These are phyloP conservation scores for Ptychochromis oligacanthus DNA, from an alignment of 2,113 vertebrate species.

Conservation along the genomic window DNA sequence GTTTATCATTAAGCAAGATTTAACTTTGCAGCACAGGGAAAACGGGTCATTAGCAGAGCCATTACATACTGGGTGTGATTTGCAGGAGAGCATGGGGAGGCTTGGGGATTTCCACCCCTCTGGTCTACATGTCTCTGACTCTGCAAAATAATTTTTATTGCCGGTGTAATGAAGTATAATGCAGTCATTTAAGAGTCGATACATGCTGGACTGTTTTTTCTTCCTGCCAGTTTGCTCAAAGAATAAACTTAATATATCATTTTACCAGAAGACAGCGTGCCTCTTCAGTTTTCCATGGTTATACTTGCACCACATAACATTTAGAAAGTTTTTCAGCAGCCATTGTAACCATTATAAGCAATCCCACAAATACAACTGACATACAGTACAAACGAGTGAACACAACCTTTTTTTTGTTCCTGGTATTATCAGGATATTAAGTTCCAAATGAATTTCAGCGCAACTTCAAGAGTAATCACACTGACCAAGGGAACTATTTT, in stretches of 20 bases:
- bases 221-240: not conserved
- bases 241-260: not conserved
- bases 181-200: not conserved
- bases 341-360: not conserved
- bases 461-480: not conserved
- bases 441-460: not conserved
- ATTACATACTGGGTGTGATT: not conserved
- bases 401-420: not conserved
- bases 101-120: not conserved
- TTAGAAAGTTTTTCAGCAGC: not conserved
- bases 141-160: not conserved
- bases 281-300: not conserved
- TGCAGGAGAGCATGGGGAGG: not conserved
- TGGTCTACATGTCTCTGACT: no score
- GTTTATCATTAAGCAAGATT: not conserved
- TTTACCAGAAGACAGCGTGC: not conserved
- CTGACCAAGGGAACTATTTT: not conserved
- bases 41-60: constrained; percentile 6
- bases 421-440: not conserved
- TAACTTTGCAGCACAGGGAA: not conserved
- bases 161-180: not conserved
- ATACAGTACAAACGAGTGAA: not conserved
- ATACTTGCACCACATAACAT: not conserved
- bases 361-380: not conserved
- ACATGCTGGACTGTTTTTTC: not conserved